Conservation (phyloP, 2,113 vertebrate species). For the Chroicocephalus ridibundus region DNA sequence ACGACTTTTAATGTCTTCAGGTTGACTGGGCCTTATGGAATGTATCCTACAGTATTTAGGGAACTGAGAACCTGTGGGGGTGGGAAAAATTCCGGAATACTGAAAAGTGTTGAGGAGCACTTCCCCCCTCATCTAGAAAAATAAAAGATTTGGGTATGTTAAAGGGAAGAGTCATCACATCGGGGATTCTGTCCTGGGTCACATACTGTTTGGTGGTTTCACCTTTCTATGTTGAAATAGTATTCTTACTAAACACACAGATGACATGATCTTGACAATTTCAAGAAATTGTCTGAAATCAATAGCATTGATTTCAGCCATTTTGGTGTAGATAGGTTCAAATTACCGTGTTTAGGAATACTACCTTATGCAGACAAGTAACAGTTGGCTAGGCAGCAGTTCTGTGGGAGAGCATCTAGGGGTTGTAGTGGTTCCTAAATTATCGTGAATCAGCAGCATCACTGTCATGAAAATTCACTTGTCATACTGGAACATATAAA, state of each 20-base stretch:
- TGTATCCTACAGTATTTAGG: neutral
- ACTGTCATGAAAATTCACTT: neutral
- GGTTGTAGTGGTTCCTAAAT: slow-evolving; percentile 13
- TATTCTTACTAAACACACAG: neutral
- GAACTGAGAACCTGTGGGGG: neutral
- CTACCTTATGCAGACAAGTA: neutral
- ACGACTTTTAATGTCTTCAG: neutral
- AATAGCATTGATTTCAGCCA: neutral
- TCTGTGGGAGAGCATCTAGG: neutral
- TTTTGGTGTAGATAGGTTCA: neutral
- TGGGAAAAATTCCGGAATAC: neutral
- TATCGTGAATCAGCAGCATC: slow-evolving; percentile 8
- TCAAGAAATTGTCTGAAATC: neutral
- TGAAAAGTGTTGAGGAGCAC: neutral
- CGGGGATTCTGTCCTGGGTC: neutral
- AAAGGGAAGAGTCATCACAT: neutral
- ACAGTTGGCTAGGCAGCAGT: neutral
- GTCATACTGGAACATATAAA: neutral
- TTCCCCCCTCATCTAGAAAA: neutral
- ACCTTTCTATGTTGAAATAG: neutral
- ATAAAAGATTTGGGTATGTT: neutral
- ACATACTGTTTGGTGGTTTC: neutral
- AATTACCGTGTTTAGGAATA: neutral
- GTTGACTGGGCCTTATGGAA: neutral
- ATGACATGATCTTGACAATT: neutral